Evolutionary conservation across 1,140 invertebrate species (phyloP).

Genomic region (Sitophilus oryzae): DNA sequence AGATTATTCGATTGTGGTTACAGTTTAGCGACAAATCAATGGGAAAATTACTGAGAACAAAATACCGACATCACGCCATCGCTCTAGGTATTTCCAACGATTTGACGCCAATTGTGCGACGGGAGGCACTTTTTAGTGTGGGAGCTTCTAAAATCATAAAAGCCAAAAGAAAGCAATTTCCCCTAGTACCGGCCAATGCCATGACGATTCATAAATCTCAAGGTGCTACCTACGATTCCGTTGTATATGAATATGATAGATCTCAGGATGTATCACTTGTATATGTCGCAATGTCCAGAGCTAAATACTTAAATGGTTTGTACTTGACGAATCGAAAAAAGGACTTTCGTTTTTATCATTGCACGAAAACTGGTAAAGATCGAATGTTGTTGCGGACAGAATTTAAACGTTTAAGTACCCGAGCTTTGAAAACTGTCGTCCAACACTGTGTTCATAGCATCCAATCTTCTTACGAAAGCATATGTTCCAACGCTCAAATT

Average conservation of each 20-base stretch:
- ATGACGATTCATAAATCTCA: slow-evolving; percentile 5
- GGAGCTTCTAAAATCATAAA: too few relatives aligned
- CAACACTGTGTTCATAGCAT: neutral
- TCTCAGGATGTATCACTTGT: neutral
- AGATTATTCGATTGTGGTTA: too few relatives aligned
- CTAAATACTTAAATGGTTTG: neutral
- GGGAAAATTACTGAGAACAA: neutral
- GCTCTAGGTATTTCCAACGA: neutral
- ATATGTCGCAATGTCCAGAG: neutral
- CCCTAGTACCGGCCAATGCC: neutral
- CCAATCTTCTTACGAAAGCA: too few relatives aligned
- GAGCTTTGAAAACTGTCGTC: neutral
- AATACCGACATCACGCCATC: slow-evolving; percentile 3
- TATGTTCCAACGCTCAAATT: too few relatives aligned
- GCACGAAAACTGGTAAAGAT: too few relatives aligned
- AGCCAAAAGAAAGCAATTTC: too few relatives aligned
- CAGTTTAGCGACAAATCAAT: too few relatives aligned
- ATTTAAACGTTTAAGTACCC: neutral
- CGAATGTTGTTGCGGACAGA: neutral
- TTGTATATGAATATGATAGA: slow-evolving; percentile 5
- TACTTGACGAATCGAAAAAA: slow-evolving; percentile 4
- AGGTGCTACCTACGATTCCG: neutral
- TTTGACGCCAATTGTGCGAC: neutral
- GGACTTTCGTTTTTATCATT: neutral
- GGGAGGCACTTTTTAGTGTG: neutral